Percentiles rank a stretch among this genome's conserved stretches.
Evolutionary conservation across 2,888 invertebrate genomes (phyloP).

Genomic region (Platycheirus rosarum): DNA sequence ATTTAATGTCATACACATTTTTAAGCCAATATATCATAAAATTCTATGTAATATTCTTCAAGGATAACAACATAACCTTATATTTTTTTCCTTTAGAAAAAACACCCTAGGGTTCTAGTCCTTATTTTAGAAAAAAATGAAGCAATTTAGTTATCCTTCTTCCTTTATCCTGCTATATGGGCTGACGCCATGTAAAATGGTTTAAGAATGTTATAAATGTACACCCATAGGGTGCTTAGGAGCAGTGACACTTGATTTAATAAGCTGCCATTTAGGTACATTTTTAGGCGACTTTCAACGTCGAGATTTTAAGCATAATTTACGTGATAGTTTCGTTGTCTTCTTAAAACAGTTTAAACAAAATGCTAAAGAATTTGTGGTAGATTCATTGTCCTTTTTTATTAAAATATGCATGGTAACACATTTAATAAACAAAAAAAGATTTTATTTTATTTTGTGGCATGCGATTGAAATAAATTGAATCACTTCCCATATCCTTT

Average conservation of each 20-base stretch:
- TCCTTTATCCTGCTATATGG: neutral
- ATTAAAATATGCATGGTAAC: conserved; percentile 5
- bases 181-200: conserved; percentile 29
- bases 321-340: conserved; percentile 12
- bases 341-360: neutral
- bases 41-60: too few relatives aligned
- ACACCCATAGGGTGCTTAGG: conserved; percentile 2
- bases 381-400: neutral
- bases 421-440: too few relatives aligned
- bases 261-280: conserved; percentile 7
- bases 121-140: conserved; percentile 6
- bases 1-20: neutral
- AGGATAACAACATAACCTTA: conserved; percentile 6
- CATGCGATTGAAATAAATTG: conserved; percentile 25
- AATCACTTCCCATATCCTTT: conserved; percentile 8
- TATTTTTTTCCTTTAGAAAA: conserved; percentile 5
- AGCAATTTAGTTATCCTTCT: neutral
- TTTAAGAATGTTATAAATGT: conserved; percentile 3
- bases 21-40: neutral
- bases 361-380: neutral
- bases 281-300: conserved; percentile 8
- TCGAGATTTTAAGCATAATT: conserved; percentile 6
- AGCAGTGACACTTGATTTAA: conserved; percentile 25
- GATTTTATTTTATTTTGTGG: conserved; percentile 15
- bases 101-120: conserved; percentile 1